These are phyloP conservation scores for Mimas tiliae DNA, from an alignment of 2,888 invertebrate species.

Conservation along the genomic window DNA sequence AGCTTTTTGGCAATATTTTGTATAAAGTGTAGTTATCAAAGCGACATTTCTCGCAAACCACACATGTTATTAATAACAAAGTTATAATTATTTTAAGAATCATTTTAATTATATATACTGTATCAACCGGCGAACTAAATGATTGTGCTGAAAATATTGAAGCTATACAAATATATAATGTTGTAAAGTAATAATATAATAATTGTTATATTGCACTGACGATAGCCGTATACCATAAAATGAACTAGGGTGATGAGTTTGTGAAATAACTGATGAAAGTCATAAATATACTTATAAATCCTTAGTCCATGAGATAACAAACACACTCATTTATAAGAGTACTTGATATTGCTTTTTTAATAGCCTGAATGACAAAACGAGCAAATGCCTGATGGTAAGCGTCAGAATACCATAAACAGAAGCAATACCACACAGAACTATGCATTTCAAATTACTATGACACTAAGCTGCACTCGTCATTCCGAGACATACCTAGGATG, in stretches of 20 bases:
- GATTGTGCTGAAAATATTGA: not conserved
- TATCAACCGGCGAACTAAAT: not conserved
- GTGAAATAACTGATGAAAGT: not conserved
- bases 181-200: conserved; percentile 30
- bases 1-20: conserved; percentile 77
- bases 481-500: no score
- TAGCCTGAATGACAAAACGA: no score
- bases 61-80: conserved; percentile 36
- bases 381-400: no score
- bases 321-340: no score
- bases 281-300: no score
- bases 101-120: not conserved
- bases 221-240: conserved; percentile 6
- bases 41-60: conserved; percentile 52
- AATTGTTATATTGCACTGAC: conserved; percentile 27
- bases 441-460: no score
- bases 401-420: no score
- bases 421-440: no score
- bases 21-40: conserved; percentile 80
- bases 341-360: no score
- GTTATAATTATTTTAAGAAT: conserved; percentile 40
- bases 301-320: not conserved
- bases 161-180: conserved; percentile 11
- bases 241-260: not conserved
- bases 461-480: no score